Evolutionary conservation across 2,888 invertebrate genomes (phyloP), one percentile per base, ranked within the genome.

Genomic region (Saturnia japonica): DNA sequence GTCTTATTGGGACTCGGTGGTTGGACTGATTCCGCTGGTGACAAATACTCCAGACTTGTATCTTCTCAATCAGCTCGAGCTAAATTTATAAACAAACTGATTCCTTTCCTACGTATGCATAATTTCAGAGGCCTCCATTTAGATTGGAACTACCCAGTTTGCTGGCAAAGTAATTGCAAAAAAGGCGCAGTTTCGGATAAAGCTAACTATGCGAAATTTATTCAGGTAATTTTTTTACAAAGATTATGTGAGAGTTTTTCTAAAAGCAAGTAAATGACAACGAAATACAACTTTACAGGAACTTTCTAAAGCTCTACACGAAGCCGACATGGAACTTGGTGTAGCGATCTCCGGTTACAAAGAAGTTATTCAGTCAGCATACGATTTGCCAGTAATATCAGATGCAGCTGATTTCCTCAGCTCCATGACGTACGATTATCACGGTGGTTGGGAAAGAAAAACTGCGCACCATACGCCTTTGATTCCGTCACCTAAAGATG

Each of bases 91-190:
- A 91, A 95, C 1, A 95, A 96, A 71, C 94, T 96, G 0, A 95
- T 97, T 1, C 94, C 95, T 28, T 98, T 97, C 85, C 87, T 98
- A 51, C 94, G 95, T 22, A 95, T 95, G 75, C 95, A 98, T 82
- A 96, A 96, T 62, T 99, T 99, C 84, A 95, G 96, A 75, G 99
- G 99, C 7, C 90, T 99, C 0, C 98, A 98, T 80, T 86, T 99
- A 40, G 99, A 99, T 81, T 99, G 99, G 99, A 98, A 98, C 84
- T 99, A 99, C 85, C 99, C 99, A 0, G 97, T 96, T 73, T 98
- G 98, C 81, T 98, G 98, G 98, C 98, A 98, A 85, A 97, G 97
- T 77, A 96, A 98, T 84, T 98, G 98, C 85, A 95, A 96, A 64
- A 96, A 96, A 79, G 98, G 98, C 0, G 96, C 97, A 0, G 94